Base-by-base conservation (phyloP, 2,888 invertebrate genomes). In the Drosophila kokeensis region DNA sequence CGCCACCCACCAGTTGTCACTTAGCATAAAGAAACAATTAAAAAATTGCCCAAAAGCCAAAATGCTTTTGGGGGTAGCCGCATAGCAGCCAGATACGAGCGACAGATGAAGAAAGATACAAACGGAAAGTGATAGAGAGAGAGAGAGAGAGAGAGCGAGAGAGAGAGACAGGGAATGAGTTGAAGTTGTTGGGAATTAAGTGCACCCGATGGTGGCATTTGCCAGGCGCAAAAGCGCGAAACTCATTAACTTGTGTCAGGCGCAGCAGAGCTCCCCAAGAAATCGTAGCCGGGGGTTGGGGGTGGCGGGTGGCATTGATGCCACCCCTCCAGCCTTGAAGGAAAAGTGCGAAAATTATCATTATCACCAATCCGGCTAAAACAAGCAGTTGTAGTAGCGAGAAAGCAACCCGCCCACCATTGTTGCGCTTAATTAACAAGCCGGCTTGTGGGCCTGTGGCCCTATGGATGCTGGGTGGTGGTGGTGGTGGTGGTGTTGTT, bases 11-110 rank as follows among this genome's bases (percentile, higher is more conserved):
- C 70, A 72, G 79, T 77, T 86, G 89, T 78, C 89, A 83, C 90
- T 91, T 91, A 87, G 83, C 91, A 91, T 91, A 91, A 91, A 91
- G 91, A 90, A 92, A 89, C 91, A 91, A 92, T 92, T 92, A 92
- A 90, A 87, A 81, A 87, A 85, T 76, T 83, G 84, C 76, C 82
- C 76, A 81, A 86, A 87, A 82, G 76, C 84, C 74, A 75, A 87
- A 87, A 89, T 76, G 79, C 79, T 80, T 85, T 86, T 89, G 82
- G 81, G 87, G 89, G 82, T 84, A 91, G 92, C 91, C 92, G 79
- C 91, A 91, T 75, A 81, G 87, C 91, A 60, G 62, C 52, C 52
- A 66, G 57, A 63, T 48, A 49, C 24, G 32, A 67, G 49, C 27
- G 32, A 53, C 48, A 64, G 66, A 55, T 40, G 54, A 66, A 73